phyloP scores from a whole-genome alignment of 2,113 vertebrate genomes.

The Ariopsis seemanni region DNA sequence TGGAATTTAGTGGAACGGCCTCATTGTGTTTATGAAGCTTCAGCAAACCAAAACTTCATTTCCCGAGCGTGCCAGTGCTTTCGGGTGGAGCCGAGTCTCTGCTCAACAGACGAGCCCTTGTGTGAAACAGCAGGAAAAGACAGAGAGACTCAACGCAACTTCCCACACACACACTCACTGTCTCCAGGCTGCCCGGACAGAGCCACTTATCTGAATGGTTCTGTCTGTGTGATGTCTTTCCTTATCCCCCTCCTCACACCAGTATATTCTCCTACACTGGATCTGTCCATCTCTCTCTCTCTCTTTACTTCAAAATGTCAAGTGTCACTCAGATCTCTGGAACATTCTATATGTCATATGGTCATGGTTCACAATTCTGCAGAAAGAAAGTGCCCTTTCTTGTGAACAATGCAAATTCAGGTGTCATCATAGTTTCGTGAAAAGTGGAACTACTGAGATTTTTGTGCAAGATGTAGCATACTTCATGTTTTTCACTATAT shows the following conservation, averaged over 20 bases:
- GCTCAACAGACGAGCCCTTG: constrained; percentile 43
- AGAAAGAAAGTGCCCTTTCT: background rate
- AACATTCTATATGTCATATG: background rate
- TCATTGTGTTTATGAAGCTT: constrained; percentile 7
- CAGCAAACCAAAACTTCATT: background rate
- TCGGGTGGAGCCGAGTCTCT: constrained; percentile 25
- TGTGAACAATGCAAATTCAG: background rate
- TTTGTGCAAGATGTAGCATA: too few species aligned
- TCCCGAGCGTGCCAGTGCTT: background rate
- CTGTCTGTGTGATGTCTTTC: background rate
- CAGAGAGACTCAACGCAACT: constrained; percentile 3
- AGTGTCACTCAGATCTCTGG: background rate
- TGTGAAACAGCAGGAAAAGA: constrained; percentile 29
- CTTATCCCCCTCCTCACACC: background rate
- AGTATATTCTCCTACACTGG: background rate
- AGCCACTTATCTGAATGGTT: background rate
- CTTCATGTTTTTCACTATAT: background rate
- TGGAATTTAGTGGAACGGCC: background rate
- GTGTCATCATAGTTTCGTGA: too few species aligned
- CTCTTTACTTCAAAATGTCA: background rate
- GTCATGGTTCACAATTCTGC: background rate
- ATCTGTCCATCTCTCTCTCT: background rate
- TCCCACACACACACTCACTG: background rate
- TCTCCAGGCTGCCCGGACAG: background rate
- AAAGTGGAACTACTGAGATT: background rate